Percentiles rank a stretch among this genome's conserved stretches.
Conservation (phyloP, 2,113 vertebrate genomes). For the Psammodynastes pulverulentus region DNA sequence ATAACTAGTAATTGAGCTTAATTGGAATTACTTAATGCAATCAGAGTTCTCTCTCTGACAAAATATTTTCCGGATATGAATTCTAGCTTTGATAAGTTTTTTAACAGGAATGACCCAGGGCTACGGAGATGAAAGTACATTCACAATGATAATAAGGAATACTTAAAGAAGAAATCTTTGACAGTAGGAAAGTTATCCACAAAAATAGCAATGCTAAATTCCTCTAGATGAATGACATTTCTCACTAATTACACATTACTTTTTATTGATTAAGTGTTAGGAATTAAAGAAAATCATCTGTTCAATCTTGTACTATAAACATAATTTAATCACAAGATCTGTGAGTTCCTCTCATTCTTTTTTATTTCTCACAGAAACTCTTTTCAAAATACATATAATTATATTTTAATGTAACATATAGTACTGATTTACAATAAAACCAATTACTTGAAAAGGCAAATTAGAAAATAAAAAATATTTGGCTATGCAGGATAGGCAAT, state of each 20-base stretch:
- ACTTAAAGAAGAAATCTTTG: constrained; percentile 33
- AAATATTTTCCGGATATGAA: constrained; percentile 47
- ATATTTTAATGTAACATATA: constrained; percentile 27
- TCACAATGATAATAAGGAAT: constrained; percentile 40
- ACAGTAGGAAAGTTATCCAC: constrained; percentile 35
- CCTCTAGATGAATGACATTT: constrained; percentile 36
- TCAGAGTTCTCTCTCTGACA: constrained; percentile 42
- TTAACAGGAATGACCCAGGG: constrained; percentile 41
- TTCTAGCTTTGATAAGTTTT: constrained; percentile 42
- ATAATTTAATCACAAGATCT: constrained; percentile 45
- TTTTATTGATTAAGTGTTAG: constrained; percentile 54
- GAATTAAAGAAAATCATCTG: constrained; percentile 50
- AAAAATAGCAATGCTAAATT: constrained; percentile 47
- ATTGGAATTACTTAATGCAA: constrained; percentile 50
- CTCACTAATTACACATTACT: constrained; percentile 45
- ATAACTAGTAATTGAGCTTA: constrained; percentile 45
- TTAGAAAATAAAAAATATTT: constrained; percentile 3
- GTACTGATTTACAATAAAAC: constrained; percentile 58
- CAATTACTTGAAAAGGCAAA: background rate
- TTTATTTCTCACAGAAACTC: constrained; percentile 29
- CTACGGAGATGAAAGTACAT: constrained; percentile 38
- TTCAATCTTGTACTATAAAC: constrained; percentile 38
- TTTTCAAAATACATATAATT: constrained; percentile 36
- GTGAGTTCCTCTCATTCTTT: constrained; percentile 35
- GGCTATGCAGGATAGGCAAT: background rate